Percentiles rank a stretch among this genome's conserved stretches.
Conservation (phyloP, 2,797 vertebrate genomes). For the Clarias laeviceps region DNA sequence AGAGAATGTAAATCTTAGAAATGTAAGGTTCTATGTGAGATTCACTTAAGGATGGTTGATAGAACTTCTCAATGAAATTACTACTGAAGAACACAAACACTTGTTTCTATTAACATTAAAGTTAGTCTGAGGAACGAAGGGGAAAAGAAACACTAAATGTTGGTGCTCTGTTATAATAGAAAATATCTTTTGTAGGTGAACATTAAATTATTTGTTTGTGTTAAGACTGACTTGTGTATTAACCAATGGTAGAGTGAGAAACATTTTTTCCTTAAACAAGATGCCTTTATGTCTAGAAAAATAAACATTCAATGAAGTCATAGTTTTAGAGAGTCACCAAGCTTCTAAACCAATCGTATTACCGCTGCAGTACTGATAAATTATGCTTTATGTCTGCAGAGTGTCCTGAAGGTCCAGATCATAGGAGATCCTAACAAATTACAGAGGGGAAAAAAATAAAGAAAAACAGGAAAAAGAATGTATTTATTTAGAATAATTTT, state of each 20-base stretch:
- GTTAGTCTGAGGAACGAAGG: background rate
- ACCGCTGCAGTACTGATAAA: background rate
- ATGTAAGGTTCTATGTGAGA: background rate
- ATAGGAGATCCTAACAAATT: background rate
- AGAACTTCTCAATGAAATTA: too few species aligned
- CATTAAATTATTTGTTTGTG: background rate
- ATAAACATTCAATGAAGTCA: background rate
- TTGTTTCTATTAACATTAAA: background rate
- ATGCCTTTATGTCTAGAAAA: background rate
- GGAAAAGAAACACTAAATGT: background rate
- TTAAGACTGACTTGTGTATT: background rate
- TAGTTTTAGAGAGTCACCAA: background rate
- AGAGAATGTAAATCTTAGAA: background rate
- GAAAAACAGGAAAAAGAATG: background rate
- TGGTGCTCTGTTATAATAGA: background rate
- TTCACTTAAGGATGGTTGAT: too few species aligned
- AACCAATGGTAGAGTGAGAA: background rate
- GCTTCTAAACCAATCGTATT: background rate
- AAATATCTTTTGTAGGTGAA: background rate
- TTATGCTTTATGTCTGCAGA: background rate
- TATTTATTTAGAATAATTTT: background rate
- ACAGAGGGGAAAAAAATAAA: background rate
- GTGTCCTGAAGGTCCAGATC: background rate
- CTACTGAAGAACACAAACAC: background rate
- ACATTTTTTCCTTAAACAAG: too few species aligned